Evolutionary conservation across 2,797 vertebrate genomes (phyloP).

Genomic region (Vultur gryphus): DNA sequence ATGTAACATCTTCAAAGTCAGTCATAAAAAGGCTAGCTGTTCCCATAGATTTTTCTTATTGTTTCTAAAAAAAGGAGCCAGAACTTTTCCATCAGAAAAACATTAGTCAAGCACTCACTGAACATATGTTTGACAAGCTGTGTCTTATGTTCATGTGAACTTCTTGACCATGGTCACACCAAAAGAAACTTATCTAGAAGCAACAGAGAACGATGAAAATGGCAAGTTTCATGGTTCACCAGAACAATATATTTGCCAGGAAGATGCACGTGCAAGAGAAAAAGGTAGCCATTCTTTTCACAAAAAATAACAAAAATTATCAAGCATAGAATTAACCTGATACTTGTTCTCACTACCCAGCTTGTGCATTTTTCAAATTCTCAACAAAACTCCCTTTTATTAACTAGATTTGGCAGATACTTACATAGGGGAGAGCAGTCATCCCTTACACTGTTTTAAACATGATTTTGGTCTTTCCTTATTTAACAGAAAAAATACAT

Average conservation of each 20-base stretch:
- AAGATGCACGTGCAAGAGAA: not conserved
- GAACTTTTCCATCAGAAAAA: constrained; percentile 14
- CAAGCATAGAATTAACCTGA: not conserved
- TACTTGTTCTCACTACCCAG: not conserved
- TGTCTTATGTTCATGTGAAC: not conserved
- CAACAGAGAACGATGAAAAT: not conserved
- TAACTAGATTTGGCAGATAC: not conserved
- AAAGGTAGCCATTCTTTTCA: not conserved
- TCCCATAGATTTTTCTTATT: constrained; percentile 43
- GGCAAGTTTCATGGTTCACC: not conserved
- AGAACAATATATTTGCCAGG: not conserved
- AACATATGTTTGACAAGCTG: constrained; percentile 14
- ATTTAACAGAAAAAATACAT: not conserved
- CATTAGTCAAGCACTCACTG: not conserved
- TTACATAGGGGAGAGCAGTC: not conserved
- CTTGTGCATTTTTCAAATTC: not conserved
- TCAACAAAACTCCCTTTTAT: not conserved
- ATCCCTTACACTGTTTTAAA: not conserved
- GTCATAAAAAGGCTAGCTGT: constrained; percentile 10
- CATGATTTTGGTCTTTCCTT: not conserved
- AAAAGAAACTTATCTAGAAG: not conserved
- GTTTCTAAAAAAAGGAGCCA: constrained; percentile 13
- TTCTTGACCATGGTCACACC: not conserved
- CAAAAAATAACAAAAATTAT: not conserved
- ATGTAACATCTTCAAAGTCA: constrained; percentile 36